Conservation (phyloP, 1,140 invertebrate species). For the Drosophila paulistorum region DNA sequence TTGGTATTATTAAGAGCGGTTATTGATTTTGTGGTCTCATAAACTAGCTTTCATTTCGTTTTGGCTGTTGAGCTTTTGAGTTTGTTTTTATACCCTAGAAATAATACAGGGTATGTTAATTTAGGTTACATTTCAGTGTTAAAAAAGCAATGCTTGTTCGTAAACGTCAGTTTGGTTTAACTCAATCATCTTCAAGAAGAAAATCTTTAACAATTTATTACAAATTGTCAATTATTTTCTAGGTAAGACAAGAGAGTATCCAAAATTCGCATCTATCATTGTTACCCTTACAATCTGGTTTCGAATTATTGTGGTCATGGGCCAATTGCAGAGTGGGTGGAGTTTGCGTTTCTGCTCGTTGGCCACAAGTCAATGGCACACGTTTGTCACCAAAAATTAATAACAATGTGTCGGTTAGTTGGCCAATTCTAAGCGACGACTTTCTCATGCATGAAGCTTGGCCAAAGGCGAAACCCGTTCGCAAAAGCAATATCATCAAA, state of each 20-base stretch:
- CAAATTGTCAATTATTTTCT: too few relatives aligned
- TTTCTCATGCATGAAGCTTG: constrained; percentile 64
- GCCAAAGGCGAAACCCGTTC: constrained; percentile 52
- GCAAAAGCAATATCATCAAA: constrained; percentile 2
- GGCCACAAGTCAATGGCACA: constrained; percentile 72
- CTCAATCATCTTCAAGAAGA: too few relatives aligned
- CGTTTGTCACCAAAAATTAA: constrained; percentile 79
- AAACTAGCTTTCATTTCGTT: constrained; percentile 73
- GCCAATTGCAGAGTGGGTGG: constrained; percentile 2
- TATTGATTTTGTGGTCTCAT: constrained; percentile 76
- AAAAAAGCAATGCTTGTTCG: too few relatives aligned
- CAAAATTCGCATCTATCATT: too few relatives aligned
- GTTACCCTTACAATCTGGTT: constrained; percentile 27
- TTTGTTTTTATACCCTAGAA: neutral
- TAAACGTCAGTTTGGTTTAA: too few relatives aligned
- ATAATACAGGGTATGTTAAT: too few relatives aligned
- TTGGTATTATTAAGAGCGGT: constrained; percentile 54
- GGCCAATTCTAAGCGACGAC: constrained; percentile 68
- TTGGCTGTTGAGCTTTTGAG: constrained; percentile 60
- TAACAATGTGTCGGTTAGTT: constrained; percentile 76
- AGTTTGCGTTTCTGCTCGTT: constrained; percentile 65
- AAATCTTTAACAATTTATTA: too few relatives aligned
- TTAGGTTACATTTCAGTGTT: too few relatives aligned
- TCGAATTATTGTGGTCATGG: constrained; percentile 49
- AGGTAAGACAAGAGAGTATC: too few relatives aligned